A percentile compares a stretch with the other conserved stretches of the same genome.
Conservation (phyloP, 2,888 invertebrate species). For the Emesis furor region DNA sequence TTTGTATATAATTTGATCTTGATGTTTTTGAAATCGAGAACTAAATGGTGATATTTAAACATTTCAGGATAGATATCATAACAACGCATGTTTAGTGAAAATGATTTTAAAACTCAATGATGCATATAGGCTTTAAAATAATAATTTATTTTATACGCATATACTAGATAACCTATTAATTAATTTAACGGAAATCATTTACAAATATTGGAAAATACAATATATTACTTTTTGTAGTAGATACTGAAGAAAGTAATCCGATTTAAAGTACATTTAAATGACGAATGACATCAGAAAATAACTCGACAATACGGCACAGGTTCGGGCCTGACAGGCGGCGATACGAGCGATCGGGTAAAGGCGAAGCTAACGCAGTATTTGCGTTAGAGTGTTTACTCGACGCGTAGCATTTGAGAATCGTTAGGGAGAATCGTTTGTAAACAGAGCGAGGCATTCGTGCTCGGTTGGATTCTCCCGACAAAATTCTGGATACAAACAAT, state of each 20-base stretch:
- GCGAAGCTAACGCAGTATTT: conserved; percentile 83
- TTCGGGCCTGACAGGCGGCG: conserved; percentile 62
- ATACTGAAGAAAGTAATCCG: background rate
- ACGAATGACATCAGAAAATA: conserved; percentile 79
- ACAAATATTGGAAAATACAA: too few species aligned
- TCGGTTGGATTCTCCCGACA: conserved; percentile 87
- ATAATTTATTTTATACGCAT: too few species aligned
- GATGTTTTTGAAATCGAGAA: background rate
- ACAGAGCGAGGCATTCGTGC: conserved; percentile 86
- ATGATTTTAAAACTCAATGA: too few species aligned
- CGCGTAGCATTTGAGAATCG: conserved; percentile 91
- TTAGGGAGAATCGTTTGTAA: conserved; percentile 89
- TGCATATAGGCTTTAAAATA: too few species aligned
- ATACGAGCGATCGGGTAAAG: conserved; percentile 75
- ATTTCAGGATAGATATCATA: too few species aligned
- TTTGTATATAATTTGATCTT: background rate
- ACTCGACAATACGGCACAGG: conserved; percentile 67
- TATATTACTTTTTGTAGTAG: too few species aligned
- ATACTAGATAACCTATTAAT: too few species aligned
- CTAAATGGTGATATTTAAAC: too few species aligned
- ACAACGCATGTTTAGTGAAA: too few species aligned
- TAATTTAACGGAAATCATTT: too few species aligned
- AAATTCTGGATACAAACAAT: conserved; percentile 88
- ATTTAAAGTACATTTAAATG: conserved; percentile 74
- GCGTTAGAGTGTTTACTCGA: conserved; percentile 87